Conservation (phyloP, 2,797 vertebrate genomes). For the Choloepus didactylus region DNA sequence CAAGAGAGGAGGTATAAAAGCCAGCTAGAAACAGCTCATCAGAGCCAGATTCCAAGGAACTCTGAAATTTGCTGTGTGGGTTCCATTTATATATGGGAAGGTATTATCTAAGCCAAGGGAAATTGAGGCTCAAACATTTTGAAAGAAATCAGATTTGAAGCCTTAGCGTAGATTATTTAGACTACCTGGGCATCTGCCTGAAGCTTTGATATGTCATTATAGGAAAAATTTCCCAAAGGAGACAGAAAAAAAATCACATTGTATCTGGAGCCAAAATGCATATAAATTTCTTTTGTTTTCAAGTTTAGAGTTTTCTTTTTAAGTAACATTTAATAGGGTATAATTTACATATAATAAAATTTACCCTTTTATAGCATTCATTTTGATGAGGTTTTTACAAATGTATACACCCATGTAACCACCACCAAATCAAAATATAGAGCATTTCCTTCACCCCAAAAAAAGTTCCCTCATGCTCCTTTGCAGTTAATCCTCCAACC, state of each 20-base stretch:
- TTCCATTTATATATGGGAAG: conserved; percentile 4
- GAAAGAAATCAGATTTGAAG: neutral
- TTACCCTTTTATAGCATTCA: too few species aligned
- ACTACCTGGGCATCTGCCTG: neutral
- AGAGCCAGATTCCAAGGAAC: neutral
- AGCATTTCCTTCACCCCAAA: too few species aligned
- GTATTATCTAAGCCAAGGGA: neutral
- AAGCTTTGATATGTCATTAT: neutral
- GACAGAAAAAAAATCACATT: neutral
- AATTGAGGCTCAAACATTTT: conserved; percentile 22
- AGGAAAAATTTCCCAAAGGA: neutral
- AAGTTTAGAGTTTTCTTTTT: neutral
- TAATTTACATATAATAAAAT: neutral
- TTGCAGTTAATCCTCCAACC: too few species aligned
- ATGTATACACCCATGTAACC: neutral
- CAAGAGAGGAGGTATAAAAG: neutral
- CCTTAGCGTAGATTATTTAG: neutral
- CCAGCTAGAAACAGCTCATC: neutral
- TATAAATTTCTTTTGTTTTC: neutral
- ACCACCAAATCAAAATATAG: neutral
- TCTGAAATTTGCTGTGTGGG: neutral
- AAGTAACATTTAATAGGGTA: neutral
- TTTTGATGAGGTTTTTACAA: neutral
- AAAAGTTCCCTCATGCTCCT: too few species aligned
- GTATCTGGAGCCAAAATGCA: too few species aligned